Evolutionary conservation across 2,113 vertebrate genomes (phyloP).

Genomic region (Protomyctophum bolini): DNA sequence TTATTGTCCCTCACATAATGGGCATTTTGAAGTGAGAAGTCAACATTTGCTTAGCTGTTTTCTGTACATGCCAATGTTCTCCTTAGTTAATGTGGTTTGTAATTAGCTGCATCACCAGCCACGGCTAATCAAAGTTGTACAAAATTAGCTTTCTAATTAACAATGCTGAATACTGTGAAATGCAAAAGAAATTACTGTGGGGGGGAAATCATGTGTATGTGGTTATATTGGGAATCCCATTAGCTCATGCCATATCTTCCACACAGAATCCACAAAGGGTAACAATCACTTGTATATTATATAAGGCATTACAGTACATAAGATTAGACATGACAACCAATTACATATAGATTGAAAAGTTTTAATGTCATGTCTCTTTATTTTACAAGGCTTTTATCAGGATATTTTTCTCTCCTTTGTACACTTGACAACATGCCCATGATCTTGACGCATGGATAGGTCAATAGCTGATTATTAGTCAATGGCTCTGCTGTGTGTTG

Average conservation of each 20-base stretch:
- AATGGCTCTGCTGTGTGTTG: slow-evolving; percentile 44
- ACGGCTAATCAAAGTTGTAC: slow-evolving; percentile 54
- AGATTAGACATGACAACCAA: no score
- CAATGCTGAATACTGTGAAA: slow-evolving; percentile 24
- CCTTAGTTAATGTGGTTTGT: slow-evolving; percentile 41
- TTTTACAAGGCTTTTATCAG: background rate
- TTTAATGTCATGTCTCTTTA: background rate
- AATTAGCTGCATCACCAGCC: slow-evolving; percentile 46
- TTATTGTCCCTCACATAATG: background rate
- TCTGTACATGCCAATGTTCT: slow-evolving; percentile 29
- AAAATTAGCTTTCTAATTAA: slow-evolving; percentile 49
- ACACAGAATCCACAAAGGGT: no score
- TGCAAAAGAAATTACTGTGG: slow-evolving; percentile 3
- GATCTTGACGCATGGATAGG: slow-evolving; percentile 39
- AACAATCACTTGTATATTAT: no score
- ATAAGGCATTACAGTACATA: no score
- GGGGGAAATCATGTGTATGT: background rate
- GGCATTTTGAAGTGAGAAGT: slow-evolving; percentile 16
- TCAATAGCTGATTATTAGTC: slow-evolving; percentile 66
- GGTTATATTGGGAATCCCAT: no score
- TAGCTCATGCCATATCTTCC: no score
- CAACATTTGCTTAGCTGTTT: slow-evolving; percentile 7
- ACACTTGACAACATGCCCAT: slow-evolving; percentile 38
- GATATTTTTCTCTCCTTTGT: slow-evolving; percentile 1
- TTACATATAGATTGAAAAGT: no score